Evolutionary conservation across 2,888 invertebrate genomes (phyloP).

Genomic region (Aquatica leii): DNA sequence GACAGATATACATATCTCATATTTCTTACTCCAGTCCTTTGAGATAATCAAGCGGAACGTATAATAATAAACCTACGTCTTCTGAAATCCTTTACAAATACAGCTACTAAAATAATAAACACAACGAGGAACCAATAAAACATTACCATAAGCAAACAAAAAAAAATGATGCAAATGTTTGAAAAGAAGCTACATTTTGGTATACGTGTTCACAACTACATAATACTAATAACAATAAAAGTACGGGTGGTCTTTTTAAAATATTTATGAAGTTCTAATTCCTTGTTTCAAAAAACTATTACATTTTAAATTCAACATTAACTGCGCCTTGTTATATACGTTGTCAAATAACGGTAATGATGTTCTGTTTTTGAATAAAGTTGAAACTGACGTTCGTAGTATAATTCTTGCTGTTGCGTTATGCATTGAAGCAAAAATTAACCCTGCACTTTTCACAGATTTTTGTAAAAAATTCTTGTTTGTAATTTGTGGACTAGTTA

Average conservation of each 20-base stretch:
- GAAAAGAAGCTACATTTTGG: conserved; percentile 31
- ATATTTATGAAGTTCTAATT: conserved; percentile 28
- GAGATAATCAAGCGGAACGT: conserved; percentile 22
- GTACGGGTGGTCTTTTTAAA: conserved; percentile 31
- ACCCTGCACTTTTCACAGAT: no score
- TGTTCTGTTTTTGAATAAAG: no score
- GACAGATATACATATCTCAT: conserved; percentile 51
- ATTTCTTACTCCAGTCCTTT: conserved; percentile 44
- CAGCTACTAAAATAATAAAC: conserved; percentile 22
- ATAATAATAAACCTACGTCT: neutral
- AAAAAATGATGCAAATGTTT: conserved; percentile 37
- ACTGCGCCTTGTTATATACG: no score
- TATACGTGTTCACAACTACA: conserved; percentile 37
- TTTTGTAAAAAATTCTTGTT: no score
- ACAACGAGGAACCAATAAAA: conserved; percentile 23
- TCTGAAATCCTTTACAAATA: neutral
- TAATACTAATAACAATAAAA: conserved; percentile 29
- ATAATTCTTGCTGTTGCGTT: no score
- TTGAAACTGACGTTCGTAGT: no score
- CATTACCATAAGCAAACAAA: conserved; percentile 30
- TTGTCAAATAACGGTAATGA: no score
- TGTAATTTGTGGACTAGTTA: no score
- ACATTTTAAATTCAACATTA: no score
- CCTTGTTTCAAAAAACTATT: conserved; percentile 12
- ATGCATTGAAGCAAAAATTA: no score